A percentile compares a stretch with the other conserved stretches of the same genome.
These are phyloP conservation scores for Hippoglossus hippoglossus DNA, from an alignment of 2,797 vertebrate genomes.

Conservation along the genomic window DNA sequence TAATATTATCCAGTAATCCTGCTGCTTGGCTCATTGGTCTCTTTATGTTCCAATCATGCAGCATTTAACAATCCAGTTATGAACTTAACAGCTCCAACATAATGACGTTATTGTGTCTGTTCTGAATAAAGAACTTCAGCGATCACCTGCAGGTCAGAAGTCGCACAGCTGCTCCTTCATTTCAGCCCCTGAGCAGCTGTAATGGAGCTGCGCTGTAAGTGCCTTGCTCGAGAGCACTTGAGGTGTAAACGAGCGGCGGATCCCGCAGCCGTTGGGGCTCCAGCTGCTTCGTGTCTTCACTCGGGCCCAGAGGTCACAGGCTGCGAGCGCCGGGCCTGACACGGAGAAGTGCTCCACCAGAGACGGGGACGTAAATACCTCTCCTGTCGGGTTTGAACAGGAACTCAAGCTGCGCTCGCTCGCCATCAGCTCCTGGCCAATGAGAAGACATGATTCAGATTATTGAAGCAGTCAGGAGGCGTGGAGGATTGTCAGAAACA, in stretches of 20 bases:
- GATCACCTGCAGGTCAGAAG: neutral
- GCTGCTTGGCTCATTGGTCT: neutral
- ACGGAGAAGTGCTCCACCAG: slow-evolving; percentile 49
- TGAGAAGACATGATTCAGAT: slow-evolving; percentile 72
- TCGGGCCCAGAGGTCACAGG: slow-evolving; percentile 52
- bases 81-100: neutral
- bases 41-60: neutral
- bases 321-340: slow-evolving; percentile 1
- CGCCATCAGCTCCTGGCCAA: slow-evolving; percentile 67
- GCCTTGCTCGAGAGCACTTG: slow-evolving; percentile 56
- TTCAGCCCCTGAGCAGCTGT: neutral
- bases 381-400: slow-evolving; percentile 61
- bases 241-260: neutral
- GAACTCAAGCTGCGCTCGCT: slow-evolving; percentile 73
- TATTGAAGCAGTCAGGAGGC: slow-evolving; percentile 62
- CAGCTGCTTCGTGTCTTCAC: slow-evolving; percentile 62
- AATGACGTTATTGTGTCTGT: neutral
- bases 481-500: slow-evolving; percentile 62
- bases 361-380: slow-evolving; percentile 62
- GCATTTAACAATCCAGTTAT: neutral
- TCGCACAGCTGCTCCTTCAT: slow-evolving; percentile 35
- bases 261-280: neutral
- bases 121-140: neutral
- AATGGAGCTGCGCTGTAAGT: neutral
- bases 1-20: neutral